Evolutionary conservation across 2,113 vertebrate species (phyloP).

Genomic region (Prionailurus bengalensis): DNA sequence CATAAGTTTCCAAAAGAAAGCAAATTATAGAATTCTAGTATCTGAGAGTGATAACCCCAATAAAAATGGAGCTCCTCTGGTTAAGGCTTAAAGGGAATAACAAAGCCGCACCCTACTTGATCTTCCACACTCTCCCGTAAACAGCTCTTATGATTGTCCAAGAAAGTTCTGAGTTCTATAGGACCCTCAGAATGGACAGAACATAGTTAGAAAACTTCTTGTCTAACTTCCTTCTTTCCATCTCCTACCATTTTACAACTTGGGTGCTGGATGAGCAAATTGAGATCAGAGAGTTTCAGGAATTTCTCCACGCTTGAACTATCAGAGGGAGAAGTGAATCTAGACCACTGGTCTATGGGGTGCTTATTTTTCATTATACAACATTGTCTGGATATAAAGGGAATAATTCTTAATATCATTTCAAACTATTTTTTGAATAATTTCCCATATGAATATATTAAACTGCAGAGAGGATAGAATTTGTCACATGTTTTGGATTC

Average conservation of each 20-base stretch:
- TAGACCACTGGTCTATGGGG: background rate
- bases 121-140: background rate
- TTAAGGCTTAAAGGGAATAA: background rate
- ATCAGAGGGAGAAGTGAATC: background rate
- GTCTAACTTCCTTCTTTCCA: background rate
- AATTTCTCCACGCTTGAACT: background rate
- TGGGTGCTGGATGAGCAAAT: background rate
- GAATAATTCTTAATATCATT: background rate
- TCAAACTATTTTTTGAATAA: slow-evolving; percentile 29
- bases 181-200: background rate
- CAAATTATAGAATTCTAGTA: background rate
- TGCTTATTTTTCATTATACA: background rate
- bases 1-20: background rate
- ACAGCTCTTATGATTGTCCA: background rate
- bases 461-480: background rate
- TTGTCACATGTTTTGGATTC: slow-evolving; percentile 3
- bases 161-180: background rate
- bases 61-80: background rate
- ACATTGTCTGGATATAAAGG: background rate
- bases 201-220: background rate
- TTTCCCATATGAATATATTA: background rate
- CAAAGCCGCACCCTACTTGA: background rate
- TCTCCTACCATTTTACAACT: background rate
- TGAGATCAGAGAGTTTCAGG: background rate
- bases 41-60: background rate